Base-by-base conservation (phyloP, 2,888 invertebrate species). In the Spisula subtruncata region DNA sequence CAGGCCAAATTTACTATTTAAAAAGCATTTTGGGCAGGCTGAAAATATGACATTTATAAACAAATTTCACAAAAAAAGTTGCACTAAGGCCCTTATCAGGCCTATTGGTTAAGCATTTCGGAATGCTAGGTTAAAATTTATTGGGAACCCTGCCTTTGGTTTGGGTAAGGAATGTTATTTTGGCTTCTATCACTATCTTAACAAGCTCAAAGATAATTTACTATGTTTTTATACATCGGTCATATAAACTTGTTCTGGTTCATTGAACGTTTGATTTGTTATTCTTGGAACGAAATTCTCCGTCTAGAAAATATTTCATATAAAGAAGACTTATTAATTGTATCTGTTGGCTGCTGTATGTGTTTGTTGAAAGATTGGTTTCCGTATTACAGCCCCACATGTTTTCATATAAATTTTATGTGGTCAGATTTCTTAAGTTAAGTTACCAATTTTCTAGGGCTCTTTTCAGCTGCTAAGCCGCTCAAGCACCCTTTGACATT, bases 331-430 rank as follows among this genome's bases (percentile, higher is more conserved):
- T 56, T 18, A 54, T 54, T 54, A 56, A 41, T 41, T 66, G 25
- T 66, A 25, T 25, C 2, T 66, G 25, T 66, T 66, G 60, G 60
- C 60, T 66, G 60, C 8, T 66, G 25, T 12, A 4, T 5, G 25
- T 66, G 60, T n/a, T n/a, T 66, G n/a, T 25, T 66, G 25, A 66
- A 66, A 66, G 20, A 25, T 66, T 66, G 60, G 60, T 66, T n/a
- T n/a, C n/a, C 10, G 6, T 66, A 66, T 66, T 25, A 66, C 51
- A 51, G 51, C 41, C 41, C 56, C 56, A 56, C 56, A 56, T 56
- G 56, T 18, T 1, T 51, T 51, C 16, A 51, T 51, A 12, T 51
- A 16, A 10, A 8, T 51, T 51, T 4, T 12, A 12, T 51, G 51
- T 51, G 51, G 51, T 51, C 14, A 12, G 2, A 51, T 51, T 51